Conservation (phyloP, 2,797 vertebrate genomes). For the Mallotus villosus region DNA sequence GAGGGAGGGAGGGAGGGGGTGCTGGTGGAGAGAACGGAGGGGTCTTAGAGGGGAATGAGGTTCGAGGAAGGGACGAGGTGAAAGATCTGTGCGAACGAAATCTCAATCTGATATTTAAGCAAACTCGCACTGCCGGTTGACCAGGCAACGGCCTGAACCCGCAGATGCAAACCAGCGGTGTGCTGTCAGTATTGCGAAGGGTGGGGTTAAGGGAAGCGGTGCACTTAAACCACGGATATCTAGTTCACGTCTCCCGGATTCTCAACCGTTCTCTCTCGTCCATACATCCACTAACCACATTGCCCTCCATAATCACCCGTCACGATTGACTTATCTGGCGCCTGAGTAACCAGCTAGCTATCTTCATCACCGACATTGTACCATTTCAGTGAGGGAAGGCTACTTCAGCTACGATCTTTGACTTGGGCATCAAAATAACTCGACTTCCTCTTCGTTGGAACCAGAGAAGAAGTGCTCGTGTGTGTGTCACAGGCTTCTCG, state of each 20-base stretch:
- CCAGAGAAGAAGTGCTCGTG: not conserved
- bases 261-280: not conserved
- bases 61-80: not conserved
- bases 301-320: too few relatives aligned
- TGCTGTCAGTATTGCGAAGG: slow-evolving; percentile 24
- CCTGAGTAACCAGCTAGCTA: not conserved
- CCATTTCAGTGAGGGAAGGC: too few relatives aligned
- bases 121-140: too few relatives aligned
- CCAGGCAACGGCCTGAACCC: not conserved
- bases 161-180: not conserved
- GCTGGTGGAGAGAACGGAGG: not conserved
- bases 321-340: not conserved
- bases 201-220: slow-evolving; percentile 39
- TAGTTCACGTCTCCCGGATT: not conserved
- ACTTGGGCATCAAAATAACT: not conserved
- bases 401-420: not conserved
- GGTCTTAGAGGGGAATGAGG: not conserved
- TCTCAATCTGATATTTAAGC: slow-evolving; percentile 14
- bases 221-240: not conserved
- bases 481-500: too few relatives aligned
- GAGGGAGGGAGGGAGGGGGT: slow-evolving; percentile 10
- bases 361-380: not conserved
- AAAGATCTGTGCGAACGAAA: not conserved
- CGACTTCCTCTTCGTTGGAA: not conserved
- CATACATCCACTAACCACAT: not conserved